These are phyloP conservation scores for Microctenopoma lineatum DNA, from an alignment of 2,797 vertebrate species.

Conservation along the genomic window DNA sequence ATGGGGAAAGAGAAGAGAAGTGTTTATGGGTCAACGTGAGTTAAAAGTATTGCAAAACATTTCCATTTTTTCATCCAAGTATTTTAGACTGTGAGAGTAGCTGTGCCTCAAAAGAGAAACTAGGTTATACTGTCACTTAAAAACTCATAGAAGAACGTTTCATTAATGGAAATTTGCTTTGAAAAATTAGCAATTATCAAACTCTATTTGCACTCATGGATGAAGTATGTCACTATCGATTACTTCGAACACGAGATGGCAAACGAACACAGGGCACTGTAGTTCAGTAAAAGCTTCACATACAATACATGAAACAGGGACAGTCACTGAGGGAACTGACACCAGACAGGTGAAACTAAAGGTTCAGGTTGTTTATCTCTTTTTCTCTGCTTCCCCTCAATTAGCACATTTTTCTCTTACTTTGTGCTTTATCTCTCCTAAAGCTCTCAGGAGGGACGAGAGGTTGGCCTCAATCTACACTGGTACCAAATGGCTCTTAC, in stretches of 20 bases:
- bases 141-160: neutral
- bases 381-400: conserved; percentile 34
- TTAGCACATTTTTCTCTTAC: conserved; percentile 21
- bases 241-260: neutral
- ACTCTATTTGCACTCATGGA: neutral
- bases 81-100: neutral
- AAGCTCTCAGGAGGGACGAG: conserved; percentile 52
- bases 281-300: conserved; percentile 34
- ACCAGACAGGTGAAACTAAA: conserved; percentile 46
- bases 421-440: conserved; percentile 21
- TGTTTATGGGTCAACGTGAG: conserved; percentile 6
- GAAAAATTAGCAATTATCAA: neutral
- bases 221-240: neutral
- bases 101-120: neutral
- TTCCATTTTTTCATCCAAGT: conserved; percentile 6
- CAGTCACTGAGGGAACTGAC: conserved; percentile 51
- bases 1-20: neutral
- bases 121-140: neutral
- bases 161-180: neutral
- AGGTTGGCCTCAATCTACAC: conserved; percentile 59
- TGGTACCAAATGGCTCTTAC: conserved; percentile 24
- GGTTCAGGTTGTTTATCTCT: conserved; percentile 26
- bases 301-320: conserved; percentile 43
- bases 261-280: neutral
- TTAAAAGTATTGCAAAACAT: conserved; percentile 12